Base-by-base conservation (phyloP, 2,797 vertebrate species). In the Sebastes reedi region DNA sequence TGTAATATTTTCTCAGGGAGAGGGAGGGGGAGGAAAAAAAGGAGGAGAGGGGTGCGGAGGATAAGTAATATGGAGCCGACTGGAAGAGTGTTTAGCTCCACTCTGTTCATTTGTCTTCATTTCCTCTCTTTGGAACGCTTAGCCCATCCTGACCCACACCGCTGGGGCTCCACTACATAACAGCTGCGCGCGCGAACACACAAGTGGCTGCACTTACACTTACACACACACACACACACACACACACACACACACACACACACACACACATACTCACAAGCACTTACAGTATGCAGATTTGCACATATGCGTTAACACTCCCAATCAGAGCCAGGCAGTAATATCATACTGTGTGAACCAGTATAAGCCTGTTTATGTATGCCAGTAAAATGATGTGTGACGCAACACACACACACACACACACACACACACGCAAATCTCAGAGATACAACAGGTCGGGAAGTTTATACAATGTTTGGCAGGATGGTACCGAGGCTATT, bases 21-120 rank as follows among this genome's bases (percentile, higher is more conserved):
- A 67, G 69, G 56, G 36, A 46, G 55, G 61, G n/a, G 9, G 8
- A 14, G 24, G 46, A 30, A 50, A 67, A 65, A 30, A 54, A 18
- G 46, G 55, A 75, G 73, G 60, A 67, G 58, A 60, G 32, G 54
- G 62, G 59, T 8, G 66, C 1, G 22, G 75, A 52, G 81, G 79
- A 87, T 90, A 88, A 90, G 88, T 93, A 91, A 91, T 88, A 89
- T 62, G 91, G 80, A 87, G 81, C 87, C 68, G 87, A 86, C 85
- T 90, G 83, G 82, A 86, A 80, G 85, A 90, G 86, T 83, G 85
- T 92, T 94, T 87, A 90, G 87, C 88, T 92, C 78, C 79, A 82
- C 76, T 77, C 78, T 84, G 83, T 91, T 94, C 92, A 94, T 95
- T 92, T 92, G 92, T 94, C 93, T 94, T 94, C 87, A 94, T 95